Percentiles rank a stretch among this genome's conserved stretches.
phyloP scores from a whole-genome alignment of 2,797 vertebrate species.

The Thripadectes ignobilis region DNA sequence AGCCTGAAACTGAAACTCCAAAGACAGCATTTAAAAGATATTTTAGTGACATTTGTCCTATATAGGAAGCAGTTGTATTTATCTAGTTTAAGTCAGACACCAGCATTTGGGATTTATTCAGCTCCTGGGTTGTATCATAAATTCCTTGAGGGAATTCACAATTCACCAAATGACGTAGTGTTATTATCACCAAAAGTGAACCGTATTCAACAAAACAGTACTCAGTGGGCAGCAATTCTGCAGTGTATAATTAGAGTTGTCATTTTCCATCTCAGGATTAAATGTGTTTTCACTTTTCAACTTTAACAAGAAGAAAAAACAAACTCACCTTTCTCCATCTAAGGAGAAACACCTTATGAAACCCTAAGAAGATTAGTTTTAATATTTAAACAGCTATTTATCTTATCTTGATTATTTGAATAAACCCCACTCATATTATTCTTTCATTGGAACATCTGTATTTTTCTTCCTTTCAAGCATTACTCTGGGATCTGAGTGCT shows the following conservation, averaged over 20 bases:
- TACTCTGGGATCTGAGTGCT: background rate
- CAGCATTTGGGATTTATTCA: constrained; percentile 70
- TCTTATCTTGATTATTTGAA: background rate
- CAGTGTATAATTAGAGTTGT: constrained; percentile 75
- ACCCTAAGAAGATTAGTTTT: constrained; percentile 18
- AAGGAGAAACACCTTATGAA: background rate
- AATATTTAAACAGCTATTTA: background rate
- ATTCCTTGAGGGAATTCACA: constrained; percentile 71
- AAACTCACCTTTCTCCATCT: background rate
- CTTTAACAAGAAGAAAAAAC: background rate
- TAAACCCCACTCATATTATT: background rate
- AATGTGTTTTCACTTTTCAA: constrained; percentile 43
- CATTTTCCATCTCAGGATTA: constrained; percentile 17
- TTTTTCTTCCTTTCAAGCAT: background rate
- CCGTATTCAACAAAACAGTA: constrained; percentile 56
- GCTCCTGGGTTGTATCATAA: constrained; percentile 52
- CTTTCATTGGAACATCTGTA: background rate
- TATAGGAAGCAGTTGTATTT: constrained; percentile 66
- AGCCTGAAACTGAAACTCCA: constrained; percentile 20
- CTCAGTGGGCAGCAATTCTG: constrained; percentile 73
- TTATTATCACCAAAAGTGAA: constrained; percentile 74
- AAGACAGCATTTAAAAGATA: constrained; percentile 30
- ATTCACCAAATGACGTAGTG: constrained; percentile 79
- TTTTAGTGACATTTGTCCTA: constrained; percentile 57
- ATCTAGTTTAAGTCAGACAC: constrained; percentile 63